Conservation (phyloP, 2,888 invertebrate genomes). For the Chymomyza fuscimana region DNA sequence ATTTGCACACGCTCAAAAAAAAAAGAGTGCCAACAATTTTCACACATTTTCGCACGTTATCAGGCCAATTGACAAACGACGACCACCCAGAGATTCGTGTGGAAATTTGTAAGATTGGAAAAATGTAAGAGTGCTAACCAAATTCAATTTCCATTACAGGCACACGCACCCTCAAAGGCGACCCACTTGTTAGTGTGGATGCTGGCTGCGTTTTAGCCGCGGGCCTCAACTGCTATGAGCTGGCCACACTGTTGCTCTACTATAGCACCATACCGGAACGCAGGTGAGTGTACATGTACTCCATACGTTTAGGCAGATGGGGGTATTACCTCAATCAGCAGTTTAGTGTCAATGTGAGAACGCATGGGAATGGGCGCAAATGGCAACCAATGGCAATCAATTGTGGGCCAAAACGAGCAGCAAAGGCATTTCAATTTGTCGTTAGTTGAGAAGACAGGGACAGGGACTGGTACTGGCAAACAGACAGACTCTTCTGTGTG, state of each 20-base stretch:
- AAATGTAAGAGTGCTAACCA: not conserved
- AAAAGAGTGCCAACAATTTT: conserved; percentile 37
- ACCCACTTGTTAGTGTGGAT: conserved; percentile 85
- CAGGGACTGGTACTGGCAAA: conserved; percentile 7
- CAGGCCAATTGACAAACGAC: conserved; percentile 33
- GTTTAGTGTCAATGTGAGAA: conserved; percentile 64
- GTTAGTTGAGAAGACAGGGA: not conserved
- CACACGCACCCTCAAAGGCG: conserved; percentile 84
- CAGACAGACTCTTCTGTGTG: not conserved
- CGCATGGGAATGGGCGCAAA: conserved; percentile 72
- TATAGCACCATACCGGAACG: conserved; percentile 84
- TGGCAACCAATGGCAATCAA: conserved; percentile 13
- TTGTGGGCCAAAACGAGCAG: conserved; percentile 11
- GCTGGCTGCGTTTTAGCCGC: conserved; percentile 83
- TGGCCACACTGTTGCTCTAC: conserved; percentile 86
- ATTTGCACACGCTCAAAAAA: conserved; percentile 2
- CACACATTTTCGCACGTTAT: conserved; percentile 68
- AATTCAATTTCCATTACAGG: conserved; percentile 80
- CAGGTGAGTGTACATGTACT: conserved; percentile 81
- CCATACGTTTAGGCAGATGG: conserved; percentile 23
- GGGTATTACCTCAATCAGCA: conserved; percentile 32
- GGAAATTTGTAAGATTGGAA: conserved; percentile 1
- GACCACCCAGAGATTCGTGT: conserved; percentile 61
- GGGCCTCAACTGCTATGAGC: conserved; percentile 84
- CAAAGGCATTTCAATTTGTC: conserved; percentile 65